Evolutionary conservation across 2,888 invertebrate species (phyloP).

Genomic region (Philopedon plagiatum): DNA sequence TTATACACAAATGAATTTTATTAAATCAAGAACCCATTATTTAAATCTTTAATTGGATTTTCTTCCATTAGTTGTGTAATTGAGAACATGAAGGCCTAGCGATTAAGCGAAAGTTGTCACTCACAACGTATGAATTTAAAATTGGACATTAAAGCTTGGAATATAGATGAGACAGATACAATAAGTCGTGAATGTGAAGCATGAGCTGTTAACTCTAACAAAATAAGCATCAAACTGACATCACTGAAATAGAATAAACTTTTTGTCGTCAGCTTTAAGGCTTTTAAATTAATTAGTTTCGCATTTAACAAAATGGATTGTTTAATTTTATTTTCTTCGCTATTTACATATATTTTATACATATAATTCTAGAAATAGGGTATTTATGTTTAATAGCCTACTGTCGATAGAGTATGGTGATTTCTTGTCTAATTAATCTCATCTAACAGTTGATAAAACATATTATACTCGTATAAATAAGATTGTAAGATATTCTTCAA

Average conservation of each 20-base stretch:
- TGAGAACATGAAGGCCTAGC: background rate
- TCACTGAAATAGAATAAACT: constrained; percentile 9
- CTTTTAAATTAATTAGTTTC: constrained; percentile 14
- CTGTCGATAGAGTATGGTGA: no score
- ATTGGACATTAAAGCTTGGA: constrained; percentile 21
- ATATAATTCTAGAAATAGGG: constrained; percentile 10
- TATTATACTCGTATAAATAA: no score
- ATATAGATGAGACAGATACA: constrained; percentile 19
- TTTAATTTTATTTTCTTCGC: constrained; percentile 17
- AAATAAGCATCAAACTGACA: constrained; percentile 23
- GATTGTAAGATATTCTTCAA: no score
- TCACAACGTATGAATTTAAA: constrained; percentile 15
- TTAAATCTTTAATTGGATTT: background rate
- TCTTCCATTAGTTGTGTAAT: background rate
- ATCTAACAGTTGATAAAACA: no score
- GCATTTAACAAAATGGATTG: constrained; percentile 6
- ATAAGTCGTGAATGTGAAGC: constrained; percentile 13
- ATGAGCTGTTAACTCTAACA: constrained; percentile 13
- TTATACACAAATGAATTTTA: no score
- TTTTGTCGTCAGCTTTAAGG: constrained; percentile 5
- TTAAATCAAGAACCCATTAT: background rate
- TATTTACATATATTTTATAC: background rate
- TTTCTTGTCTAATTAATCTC: no score
- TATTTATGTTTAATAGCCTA: no score
- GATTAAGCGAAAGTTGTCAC: constrained; percentile 14